Evolutionary conservation across 2,888 invertebrate species (phyloP), one percentile per base, ranked within the genome.

Genomic region (Temnothorax ravouxi): DNA sequence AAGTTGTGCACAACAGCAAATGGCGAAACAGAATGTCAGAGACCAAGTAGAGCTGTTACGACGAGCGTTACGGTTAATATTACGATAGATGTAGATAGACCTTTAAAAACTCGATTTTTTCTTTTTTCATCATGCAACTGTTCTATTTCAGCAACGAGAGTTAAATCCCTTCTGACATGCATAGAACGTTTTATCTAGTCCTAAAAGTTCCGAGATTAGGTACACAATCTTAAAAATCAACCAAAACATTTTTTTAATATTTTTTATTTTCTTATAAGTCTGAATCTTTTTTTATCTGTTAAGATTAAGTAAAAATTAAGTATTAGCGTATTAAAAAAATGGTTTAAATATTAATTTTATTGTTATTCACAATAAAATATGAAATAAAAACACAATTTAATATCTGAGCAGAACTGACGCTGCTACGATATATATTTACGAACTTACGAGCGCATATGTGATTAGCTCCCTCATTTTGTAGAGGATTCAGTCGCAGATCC

Each of bases 401-500:
- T 38, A 9, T 21, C 13, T 38, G 9, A 34, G 38, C 2, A 29
- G 8, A 67, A 50, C 6, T 8, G n/a, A 8, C 2, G 2, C 15
- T 1, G 41, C 9, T 38, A 18, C 3, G 44, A 75, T 61, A 18
- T 61, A 18, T 38, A 25, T 44, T 61, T 25, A 29, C 29, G 15
- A 69, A 91, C 93, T 91, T 86, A 94, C 94, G 87, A 0, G 92
- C 90, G 62, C 91, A 93, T 44, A 94, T 72, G 56, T 94, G 91
- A 61, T 29, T n/a, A n/a, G 88, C 96, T 71, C 97, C 97, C 13
- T 95, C 95, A 61, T 96, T 95, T 3, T 96, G 95, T 94, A 97
- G 95, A 9, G 96, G 96, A 91, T 97, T 97, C 83, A 97, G 92
- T 87, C 96, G 95, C 86, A 97, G 95, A 95, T 97, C 95, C 52